phyloP scores from a whole-genome alignment of 2,888 invertebrate species.

The Aethes cnicana region DNA sequence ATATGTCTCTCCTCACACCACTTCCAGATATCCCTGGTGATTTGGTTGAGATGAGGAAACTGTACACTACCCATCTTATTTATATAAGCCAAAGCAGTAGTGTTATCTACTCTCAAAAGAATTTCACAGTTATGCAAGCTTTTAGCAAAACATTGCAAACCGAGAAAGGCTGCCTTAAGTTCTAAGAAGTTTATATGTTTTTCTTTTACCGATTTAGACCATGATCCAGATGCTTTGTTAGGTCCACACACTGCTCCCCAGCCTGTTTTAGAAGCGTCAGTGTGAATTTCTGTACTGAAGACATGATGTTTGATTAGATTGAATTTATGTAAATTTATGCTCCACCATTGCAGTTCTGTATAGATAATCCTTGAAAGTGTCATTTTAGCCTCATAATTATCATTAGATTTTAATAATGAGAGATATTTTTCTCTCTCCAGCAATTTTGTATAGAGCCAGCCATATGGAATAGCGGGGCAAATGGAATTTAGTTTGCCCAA shows the following conservation, averaged over 20 bases:
- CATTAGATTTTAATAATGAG: not conserved
- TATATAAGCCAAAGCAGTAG: not conserved
- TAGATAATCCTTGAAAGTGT: not conserved
- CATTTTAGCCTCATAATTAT: slow-evolving; percentile 10
- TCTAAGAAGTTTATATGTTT: slow-evolving; percentile 3
- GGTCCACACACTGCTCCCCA: not conserved
- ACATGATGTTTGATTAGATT: not conserved
- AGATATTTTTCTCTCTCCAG: slow-evolving; percentile 10
- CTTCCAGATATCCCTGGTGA: not conserved
- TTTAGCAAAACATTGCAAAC: slow-evolving; percentile 1
- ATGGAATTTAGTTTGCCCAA: slow-evolving; percentile 1
- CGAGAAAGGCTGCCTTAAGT: slow-evolving; percentile 6
- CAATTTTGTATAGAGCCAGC: slow-evolving; percentile 7
- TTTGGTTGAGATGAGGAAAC: slow-evolving; percentile 2
- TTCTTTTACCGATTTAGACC: not conserved
- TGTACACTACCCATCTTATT: slow-evolving; percentile 1
- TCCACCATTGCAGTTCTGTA: not conserved
- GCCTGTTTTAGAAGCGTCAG: not conserved
- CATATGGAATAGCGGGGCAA: slow-evolving; percentile 8
- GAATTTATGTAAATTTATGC: not conserved
- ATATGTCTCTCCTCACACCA: not conserved
- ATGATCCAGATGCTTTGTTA: not conserved
- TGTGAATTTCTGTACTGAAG: not conserved
- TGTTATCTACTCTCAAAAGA: not conserved
- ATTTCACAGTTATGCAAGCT: not conserved